phyloP scores from a whole-genome alignment of 2,888 invertebrate genomes.

The Tetragnatha montana region DNA sequence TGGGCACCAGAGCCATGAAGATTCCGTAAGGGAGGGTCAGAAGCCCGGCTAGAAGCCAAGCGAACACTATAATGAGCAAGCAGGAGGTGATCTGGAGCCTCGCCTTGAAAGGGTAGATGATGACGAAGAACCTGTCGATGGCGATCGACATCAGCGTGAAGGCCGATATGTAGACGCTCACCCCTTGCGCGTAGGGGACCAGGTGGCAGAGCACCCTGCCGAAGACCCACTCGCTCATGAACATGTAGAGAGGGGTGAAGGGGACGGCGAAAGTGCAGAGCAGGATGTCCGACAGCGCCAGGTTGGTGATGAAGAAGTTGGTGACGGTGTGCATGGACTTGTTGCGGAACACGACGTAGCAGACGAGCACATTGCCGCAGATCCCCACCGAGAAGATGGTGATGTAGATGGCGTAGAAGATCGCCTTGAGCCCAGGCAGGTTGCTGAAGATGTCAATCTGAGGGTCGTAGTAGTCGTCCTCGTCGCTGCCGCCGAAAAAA shows the following conservation, averaged over 20 bases:
- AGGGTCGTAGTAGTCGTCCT: constrained; percentile 47
- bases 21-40: constrained; percentile 94
- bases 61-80: constrained; percentile 87
- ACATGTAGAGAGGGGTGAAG: constrained; percentile 96
- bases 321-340: constrained; percentile 98
- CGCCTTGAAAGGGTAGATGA: constrained; percentile 94
- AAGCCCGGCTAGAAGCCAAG: constrained; percentile 92
- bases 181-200: constrained; percentile 94
- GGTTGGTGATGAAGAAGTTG: constrained; percentile 96
- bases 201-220: constrained; percentile 92
- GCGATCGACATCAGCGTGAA: constrained; percentile 97
- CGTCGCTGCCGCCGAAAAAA: background rate
- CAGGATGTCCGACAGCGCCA: constrained; percentile 95
- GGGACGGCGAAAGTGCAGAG: constrained; percentile 95
- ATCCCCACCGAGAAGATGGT: constrained; percentile 91
- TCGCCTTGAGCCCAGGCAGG: constrained; percentile 81
- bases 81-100: constrained; percentile 93
- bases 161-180: constrained; percentile 97
- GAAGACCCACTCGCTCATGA: constrained; percentile 89
- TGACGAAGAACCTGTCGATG: constrained; percentile 97
- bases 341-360: constrained; percentile 95
- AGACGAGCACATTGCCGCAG: constrained; percentile 92
- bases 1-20: constrained; percentile 80
- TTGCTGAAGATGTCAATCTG: constrained; percentile 55
- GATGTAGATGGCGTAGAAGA: constrained; percentile 86